Conservation (phyloP, 2,888 invertebrate genomes). For the Tipula unca region DNA sequence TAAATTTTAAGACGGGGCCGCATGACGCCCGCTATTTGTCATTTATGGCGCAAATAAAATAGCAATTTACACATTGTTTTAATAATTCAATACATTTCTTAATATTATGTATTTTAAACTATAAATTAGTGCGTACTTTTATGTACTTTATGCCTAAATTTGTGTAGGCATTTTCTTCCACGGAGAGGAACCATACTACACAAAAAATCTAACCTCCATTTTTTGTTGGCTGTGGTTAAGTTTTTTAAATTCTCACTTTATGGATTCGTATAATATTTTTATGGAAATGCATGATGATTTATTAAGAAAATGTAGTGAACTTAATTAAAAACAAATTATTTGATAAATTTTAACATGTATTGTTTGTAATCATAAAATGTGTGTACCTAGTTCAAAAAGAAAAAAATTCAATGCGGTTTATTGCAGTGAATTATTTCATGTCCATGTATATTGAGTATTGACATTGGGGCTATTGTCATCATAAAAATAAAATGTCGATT, state of each 20-base stretch:
- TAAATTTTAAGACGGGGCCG: background rate
- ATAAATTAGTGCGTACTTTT: background rate
- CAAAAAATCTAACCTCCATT: conserved; percentile 1
- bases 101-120: background rate
- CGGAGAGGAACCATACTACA: background rate
- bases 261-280: background rate
- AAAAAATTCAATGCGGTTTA: background rate
- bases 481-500: background rate
- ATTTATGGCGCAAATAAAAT: conserved; percentile 9
- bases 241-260: background rate
- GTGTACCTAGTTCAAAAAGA: background rate
- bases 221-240: background rate
- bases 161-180: background rate
- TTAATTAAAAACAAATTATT: background rate
- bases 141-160: background rate
- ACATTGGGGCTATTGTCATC: background rate
- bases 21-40: conserved; percentile 19
- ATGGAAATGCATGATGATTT: background rate
- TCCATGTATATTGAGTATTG: background rate
- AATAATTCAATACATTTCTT: background rate
- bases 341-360: background rate
- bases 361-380: background rate
- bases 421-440: background rate
- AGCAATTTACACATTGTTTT: background rate
- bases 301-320: background rate